Evolutionary conservation across 2,797 vertebrate genomes (phyloP), one percentile per base, ranked within the genome.

Genomic region (Siniperca scherzeri): DNA sequence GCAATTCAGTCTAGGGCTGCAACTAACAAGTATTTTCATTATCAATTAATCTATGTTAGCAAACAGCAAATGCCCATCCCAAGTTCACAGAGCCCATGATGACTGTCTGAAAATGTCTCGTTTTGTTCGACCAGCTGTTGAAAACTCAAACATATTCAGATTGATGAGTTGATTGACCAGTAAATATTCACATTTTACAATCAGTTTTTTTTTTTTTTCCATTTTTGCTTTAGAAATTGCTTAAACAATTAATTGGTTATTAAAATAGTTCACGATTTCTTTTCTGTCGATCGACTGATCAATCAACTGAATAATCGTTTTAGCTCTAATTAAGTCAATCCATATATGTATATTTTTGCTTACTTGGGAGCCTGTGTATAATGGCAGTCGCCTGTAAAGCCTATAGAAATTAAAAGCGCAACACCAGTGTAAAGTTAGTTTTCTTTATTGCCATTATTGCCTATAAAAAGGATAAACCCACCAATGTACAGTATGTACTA

Each of bases 381-480:
- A 30, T 36, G 10, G 19, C 4, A 48, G 27, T 7, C 33, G 5
- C 40, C 8, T 56, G 17, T 62, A 69, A 56, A 62, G 17, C 4
- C 25, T 27, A 33, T 17, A 56, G 6, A 67, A 36, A 33, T 66
- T 16, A n/a, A 56, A 14, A 25, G 33, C 1, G 0, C 22, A 46
- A 62, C 21, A 59, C 50, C 7, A 55, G 2, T 55, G 12, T 79
- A 30, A 62, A 61, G 16, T 66, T 17, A 5, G 55, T 46, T 64
- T 69, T 68, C 9, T 14, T 33, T 60, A 19, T 33, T 30, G 33
- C 9, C 27, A 16, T 69, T 46, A 16, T 17, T 53, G 16, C 48
- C 40, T 19, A 70, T 48, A 70, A 61, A 67, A 71, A 68, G 12
- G 10, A 36, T 25, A 40, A 60, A 77, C 22, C n/a, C 16, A 46